Evolutionary conservation across 2,888 invertebrate genomes (phyloP), one percentile per base, ranked within the genome.

Genomic region (Coleophora deauratella): DNA sequence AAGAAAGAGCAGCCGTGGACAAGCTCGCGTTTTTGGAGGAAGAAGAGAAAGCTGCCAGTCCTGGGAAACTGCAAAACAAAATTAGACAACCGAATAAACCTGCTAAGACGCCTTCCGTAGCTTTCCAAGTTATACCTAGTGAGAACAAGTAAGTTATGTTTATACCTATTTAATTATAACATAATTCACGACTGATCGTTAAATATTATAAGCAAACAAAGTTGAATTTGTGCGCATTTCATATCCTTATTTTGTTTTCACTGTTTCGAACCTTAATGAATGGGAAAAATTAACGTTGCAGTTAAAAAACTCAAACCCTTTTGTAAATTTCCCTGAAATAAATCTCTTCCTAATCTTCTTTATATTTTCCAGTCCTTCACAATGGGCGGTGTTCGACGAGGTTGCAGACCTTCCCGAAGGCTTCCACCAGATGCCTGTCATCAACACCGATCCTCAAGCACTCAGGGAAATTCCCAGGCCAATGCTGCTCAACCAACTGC

Each of bases 121-220:
- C 72, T 36, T 87, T 87, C 45, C 74, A 87, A 61, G 68, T 86
- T 30, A 84, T 84, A 47, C 86, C 86, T 1, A 86, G 86, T 61
- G 86, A 87, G 55, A 80, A 79, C 46, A 84, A 71, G 86, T 86
- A 59, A 70, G 65, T 45, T 27, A 42, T 28, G 9, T 27, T 1
- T 32, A 10, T 14, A 33, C 13, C 9, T 44, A 13, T 8, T 11
- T 42, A 7, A 37, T 11, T 35, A 13, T 10, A 33, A 11, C 33
- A 11, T 33, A n/a, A n/a, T n/a, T n/a, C n/a, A n/a, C n/a, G n/a
- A n/a, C n/a, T n/a, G n/a, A n/a, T n/a, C n/a, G n/a, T n/a, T n/a
- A n/a, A n/a, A n/a, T n/a, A n/a, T n/a, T n/a, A n/a, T n/a, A n/a
- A n/a, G n/a, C n/a, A n/a, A n/a, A n/a, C n/a, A n/a, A n/a, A n/a